A percentile compares a stretch with the other conserved stretches of the same genome.
Evolutionary conservation across 1,140 invertebrate species (phyloP).

Genomic region (Holotrichia oblita): DNA sequence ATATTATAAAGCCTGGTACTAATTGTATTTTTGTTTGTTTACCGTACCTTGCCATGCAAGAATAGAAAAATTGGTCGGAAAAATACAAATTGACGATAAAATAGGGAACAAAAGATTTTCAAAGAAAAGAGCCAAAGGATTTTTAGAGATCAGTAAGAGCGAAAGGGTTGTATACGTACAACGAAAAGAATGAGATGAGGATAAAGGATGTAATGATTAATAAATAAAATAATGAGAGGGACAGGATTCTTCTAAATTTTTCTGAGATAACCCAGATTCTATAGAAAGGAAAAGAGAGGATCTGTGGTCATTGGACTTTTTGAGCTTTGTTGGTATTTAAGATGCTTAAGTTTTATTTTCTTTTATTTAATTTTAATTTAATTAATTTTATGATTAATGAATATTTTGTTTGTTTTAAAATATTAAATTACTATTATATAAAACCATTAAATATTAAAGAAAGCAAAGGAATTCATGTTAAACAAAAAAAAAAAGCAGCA

Average conservation of each 20-base stretch:
- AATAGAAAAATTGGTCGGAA: background rate
- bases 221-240: background rate
- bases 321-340: conserved; percentile 18
- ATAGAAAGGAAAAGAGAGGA: conserved; percentile 8
- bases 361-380: background rate
- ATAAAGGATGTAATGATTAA: no score
- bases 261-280: no score
- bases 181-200: no score
- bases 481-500: background rate
- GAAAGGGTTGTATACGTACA: no score
- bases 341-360: conserved; percentile 13
- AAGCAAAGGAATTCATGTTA: background rate
- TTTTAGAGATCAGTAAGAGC: no score
- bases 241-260: conserved; percentile 14
- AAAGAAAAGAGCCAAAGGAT: no score
- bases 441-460: background rate
- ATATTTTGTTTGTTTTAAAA: background rate
- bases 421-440: background rate
- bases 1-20: background rate
- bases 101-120: no score
- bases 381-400: background rate
- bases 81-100: no score
- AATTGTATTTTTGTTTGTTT: conserved; percentile 18
- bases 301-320: background rate
- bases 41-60: conserved; percentile 25